Conservation (phyloP, 2,113 vertebrate genomes). For the Catharus fuscescens region DNA sequence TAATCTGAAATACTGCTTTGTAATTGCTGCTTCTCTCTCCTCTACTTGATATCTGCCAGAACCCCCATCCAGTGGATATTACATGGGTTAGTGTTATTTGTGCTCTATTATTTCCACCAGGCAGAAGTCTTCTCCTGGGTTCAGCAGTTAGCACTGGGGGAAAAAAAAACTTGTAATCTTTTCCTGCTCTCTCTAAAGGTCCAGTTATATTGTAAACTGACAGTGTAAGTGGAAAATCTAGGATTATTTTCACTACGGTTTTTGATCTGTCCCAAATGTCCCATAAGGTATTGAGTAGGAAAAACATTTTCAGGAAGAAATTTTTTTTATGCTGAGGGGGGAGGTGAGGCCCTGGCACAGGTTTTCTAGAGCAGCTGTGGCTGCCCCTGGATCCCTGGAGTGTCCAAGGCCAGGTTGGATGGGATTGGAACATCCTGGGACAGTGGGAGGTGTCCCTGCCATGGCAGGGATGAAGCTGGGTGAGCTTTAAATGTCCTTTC, state of each 20-base stretch:
- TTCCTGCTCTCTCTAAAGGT: neutral
- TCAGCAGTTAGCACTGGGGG: neutral
- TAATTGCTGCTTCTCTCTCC: neutral
- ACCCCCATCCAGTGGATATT: neutral
- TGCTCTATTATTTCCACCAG: neutral
- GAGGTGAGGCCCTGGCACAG: neutral
- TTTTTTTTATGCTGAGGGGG: neutral
- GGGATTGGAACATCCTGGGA: neutral
- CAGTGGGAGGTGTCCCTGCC: accelerated
- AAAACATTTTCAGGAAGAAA: neutral
- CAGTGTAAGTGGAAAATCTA: neutral
- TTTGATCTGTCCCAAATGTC: neutral
- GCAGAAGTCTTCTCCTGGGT: neutral
- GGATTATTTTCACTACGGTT: neutral
- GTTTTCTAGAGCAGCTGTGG: neutral
- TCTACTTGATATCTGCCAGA: neutral
- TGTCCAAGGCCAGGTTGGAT: neutral
- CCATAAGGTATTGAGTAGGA: neutral
- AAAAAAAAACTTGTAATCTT: neutral
- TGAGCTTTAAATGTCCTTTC: neutral
- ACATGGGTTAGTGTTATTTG: neutral
- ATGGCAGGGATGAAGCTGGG: neutral
- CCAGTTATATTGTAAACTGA: neutral
- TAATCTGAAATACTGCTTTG: neutral
- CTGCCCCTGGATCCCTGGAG: neutral